Evolutionary conservation across 2,113 vertebrate genomes (phyloP), one percentile per base, ranked within the genome.

Genomic region (Ctenodactylus gundi): DNA sequence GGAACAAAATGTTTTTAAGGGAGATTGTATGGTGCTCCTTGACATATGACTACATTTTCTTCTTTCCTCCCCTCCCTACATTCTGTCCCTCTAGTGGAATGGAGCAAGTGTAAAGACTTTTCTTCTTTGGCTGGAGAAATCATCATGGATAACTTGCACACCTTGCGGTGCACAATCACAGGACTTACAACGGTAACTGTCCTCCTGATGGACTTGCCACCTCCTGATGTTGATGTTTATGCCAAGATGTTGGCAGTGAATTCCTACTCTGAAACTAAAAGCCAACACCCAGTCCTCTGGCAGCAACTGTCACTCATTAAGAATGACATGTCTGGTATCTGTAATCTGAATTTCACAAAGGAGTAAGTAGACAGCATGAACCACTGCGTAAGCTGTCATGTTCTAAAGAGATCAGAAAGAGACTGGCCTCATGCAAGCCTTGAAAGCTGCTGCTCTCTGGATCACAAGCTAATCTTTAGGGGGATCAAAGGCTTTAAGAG

Each of bases 91-190:
- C 95, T 96, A 99, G 99, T 99, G 98, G 99, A 99, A 97, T 99
- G 99, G 99, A 99, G 99, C 97, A 98, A 97, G 97, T 98, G 98
- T 80, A 98, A 99, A 98, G 99, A 99, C 95, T 99, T 99, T 96
- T 99, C 98, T 51, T 98, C 99, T 97, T 97, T 99, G 70, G 98
- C 97, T 82, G 99, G 99, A 96, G 99, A 99, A 96, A 97, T 98
- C 95, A 97, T 99, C 85, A 92, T 99, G 98, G 99, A 99, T 84
- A 99, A 99, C 95, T 98, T 99, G 78, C 99, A 99, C 97, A 98
- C 97, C 68, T 97, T 99, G 89, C 99, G 98, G 94, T 99, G 98
- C 95, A 98, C 98, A 90, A 99, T 99, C 97, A 98, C 98, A 18
- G 97, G 98, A 91, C 99, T 99, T 90, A 98, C 96, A 95, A 99